Percentiles rank a stretch among this genome's conserved stretches.
Evolutionary conservation across 92 coral and sea anemone genomes (phyloP).

Genomic region (Phymanthus crucifer): DNA sequence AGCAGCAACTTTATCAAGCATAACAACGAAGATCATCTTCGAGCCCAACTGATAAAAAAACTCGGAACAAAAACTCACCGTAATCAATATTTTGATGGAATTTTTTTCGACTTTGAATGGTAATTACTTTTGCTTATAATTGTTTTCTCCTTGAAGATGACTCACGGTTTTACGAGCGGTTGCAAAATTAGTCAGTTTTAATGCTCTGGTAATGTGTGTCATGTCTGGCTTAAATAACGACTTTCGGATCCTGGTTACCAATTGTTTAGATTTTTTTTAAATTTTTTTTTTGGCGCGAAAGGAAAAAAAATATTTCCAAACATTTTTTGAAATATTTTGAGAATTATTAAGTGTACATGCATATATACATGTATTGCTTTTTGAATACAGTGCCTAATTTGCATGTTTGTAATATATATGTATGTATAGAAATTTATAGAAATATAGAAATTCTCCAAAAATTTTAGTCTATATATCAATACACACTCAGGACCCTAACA

Average conservation of each 20-base stretch:
- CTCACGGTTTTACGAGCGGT: constrained; percentile 2
- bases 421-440: too few relatives aligned
- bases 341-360: too few relatives aligned
- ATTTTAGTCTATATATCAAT: too few relatives aligned
- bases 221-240: neutral
- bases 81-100: neutral
- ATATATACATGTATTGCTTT: too few relatives aligned
- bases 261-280: too few relatives aligned
- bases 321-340: too few relatives aligned
- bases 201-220: neutral
- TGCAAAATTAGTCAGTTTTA: neutral
- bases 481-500: too few relatives aligned
- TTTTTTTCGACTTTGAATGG: constrained; percentile 5
- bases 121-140: neutral
- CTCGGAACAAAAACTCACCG: neutral
- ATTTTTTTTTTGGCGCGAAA: too few relatives aligned
- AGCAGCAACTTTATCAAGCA: neutral
- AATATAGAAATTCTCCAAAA: too few relatives aligned
- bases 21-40: neutral
- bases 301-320: too few relatives aligned
- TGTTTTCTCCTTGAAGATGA: neutral
- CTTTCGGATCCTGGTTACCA: neutral
- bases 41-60: neutral
- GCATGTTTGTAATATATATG: too few relatives aligned
- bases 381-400: too few relatives aligned